Evolutionary conservation across 2,888 invertebrate genomes (phyloP).

Genomic region (Caenorhabditis drosophilae): DNA sequence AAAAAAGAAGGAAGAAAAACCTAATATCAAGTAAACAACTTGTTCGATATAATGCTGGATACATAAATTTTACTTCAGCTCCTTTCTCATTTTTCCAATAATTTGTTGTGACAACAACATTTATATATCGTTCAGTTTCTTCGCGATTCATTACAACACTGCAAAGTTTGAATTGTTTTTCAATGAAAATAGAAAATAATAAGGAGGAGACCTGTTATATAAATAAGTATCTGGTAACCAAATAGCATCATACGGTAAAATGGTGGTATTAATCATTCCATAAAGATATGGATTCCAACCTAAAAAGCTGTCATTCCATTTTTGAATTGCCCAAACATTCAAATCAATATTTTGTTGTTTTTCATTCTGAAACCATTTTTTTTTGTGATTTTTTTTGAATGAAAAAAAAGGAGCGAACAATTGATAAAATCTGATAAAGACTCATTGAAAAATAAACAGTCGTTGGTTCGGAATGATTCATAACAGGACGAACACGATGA

Average conservation of each 20-base stretch:
- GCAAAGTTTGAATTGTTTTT: conserved; percentile 13
- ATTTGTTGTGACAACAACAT: conserved; percentile 65
- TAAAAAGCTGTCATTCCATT: conserved; percentile 67
- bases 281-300: conserved; percentile 66
- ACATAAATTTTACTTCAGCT: conserved; percentile 66
- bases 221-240: conserved; percentile 67
- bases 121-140: conserved; percentile 67
- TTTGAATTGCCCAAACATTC: conserved; percentile 68
- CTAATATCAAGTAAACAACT: conserved; percentile 66
- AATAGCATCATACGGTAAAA: conserved; percentile 63
- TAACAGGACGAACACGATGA: conserved; percentile 61
- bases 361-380: conserved; percentile 60
- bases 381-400: background rate
- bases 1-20: too few species aligned
- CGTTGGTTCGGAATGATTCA: conserved; percentile 61
- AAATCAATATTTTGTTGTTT: conserved; percentile 67
- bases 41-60: conserved; percentile 65
- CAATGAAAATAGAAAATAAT: background rate
- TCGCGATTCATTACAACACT: conserved; percentile 68
- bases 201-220: conserved; percentile 60
- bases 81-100: conserved; percentile 64
- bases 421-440: conserved; percentile 64
- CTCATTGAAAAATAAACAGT: conserved; percentile 66
- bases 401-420: conserved; percentile 41
- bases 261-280: conserved; percentile 66